phyloP scores from a whole-genome alignment of 2,888 invertebrate species.

The Sycophila texana region DNA sequence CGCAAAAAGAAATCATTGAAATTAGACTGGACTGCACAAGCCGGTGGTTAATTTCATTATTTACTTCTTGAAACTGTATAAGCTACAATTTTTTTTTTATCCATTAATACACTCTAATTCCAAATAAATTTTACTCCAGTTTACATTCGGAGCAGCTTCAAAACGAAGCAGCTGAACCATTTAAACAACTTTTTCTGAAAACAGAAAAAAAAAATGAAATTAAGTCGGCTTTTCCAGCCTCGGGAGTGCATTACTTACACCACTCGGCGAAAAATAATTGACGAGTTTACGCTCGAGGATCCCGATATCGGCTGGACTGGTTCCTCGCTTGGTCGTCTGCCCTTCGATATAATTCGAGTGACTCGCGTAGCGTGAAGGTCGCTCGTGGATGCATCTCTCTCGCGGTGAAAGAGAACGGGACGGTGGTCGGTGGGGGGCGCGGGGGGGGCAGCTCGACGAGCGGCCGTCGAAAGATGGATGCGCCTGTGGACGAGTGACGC shows the following conservation, averaged over 20 bases:
- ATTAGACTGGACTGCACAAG: no score
- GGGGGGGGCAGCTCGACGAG: neutral
- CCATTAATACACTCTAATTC: no score
- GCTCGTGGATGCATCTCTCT: constrained; percentile 48
- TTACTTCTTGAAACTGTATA: no score
- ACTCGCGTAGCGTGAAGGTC: constrained; percentile 57
- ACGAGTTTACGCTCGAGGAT: constrained; percentile 21
- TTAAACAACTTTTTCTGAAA: no score
- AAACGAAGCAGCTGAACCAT: no score
- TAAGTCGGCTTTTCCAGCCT: constrained; percentile 6
- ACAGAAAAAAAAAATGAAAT: neutral
- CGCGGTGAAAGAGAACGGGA: neutral
- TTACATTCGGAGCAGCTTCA: no score
- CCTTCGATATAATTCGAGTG: constrained; percentile 60
- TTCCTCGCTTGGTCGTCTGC: constrained; percentile 47
- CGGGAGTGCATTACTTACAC: neutral
- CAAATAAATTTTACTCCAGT: no score
- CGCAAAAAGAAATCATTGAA: no score
- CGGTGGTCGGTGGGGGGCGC: neutral
- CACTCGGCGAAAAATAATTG: constrained; percentile 44
- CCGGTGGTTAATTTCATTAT: no score
- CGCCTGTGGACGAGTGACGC: neutral
- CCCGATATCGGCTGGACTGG: constrained; percentile 36
- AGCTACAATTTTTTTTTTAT: no score
- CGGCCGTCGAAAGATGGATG: neutral